These are phyloP conservation scores for Acanthosepion lycidas DNA, from an alignment of 2,888 invertebrate genomes.

Conservation along the genomic window DNA sequence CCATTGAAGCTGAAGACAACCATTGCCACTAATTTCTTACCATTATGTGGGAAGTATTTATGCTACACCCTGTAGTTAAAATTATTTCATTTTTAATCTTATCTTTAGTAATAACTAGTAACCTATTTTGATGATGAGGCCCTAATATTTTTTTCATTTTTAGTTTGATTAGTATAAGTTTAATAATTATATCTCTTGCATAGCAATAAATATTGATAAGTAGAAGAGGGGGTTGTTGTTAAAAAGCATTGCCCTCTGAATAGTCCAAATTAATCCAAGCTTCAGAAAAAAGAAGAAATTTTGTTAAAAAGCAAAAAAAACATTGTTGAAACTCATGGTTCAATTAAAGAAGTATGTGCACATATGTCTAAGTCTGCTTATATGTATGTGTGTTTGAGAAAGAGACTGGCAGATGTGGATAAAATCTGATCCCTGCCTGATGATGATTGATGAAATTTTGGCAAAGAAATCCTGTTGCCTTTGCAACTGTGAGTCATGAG, in stretches of 20 bases:
- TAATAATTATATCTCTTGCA: background rate
- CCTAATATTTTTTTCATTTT: background rate
- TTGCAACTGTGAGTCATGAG: slow-evolving; percentile 21
- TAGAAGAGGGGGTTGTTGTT: background rate
- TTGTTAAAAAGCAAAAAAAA: too few relatives aligned
- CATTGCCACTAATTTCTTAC: too few relatives aligned
- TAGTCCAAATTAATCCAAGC: background rate
- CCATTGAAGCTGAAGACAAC: background rate
- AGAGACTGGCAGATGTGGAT: background rate
- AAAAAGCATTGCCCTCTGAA: background rate
- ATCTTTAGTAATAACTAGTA: too few relatives aligned
- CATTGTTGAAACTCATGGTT: too few relatives aligned
- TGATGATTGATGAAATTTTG: slow-evolving; percentile 12
- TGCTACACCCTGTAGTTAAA: too few relatives aligned
- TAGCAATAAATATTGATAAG: background rate
- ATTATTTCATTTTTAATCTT: too few relatives aligned
- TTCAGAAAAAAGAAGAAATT: too few relatives aligned
- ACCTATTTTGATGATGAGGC: too few relatives aligned
- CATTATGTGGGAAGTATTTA: too few relatives aligned
- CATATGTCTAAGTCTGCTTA: background rate
- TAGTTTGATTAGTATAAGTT: background rate
- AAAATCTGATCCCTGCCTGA: background rate
- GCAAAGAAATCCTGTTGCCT: slow-evolving; percentile 20
- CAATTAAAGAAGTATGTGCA: background rate
- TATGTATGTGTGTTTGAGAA: background rate